Evolutionary conservation across 2,888 invertebrate species (phyloP), one percentile per base, ranked within the genome.

Genomic region (Drosophila atroscutellata): DNA sequence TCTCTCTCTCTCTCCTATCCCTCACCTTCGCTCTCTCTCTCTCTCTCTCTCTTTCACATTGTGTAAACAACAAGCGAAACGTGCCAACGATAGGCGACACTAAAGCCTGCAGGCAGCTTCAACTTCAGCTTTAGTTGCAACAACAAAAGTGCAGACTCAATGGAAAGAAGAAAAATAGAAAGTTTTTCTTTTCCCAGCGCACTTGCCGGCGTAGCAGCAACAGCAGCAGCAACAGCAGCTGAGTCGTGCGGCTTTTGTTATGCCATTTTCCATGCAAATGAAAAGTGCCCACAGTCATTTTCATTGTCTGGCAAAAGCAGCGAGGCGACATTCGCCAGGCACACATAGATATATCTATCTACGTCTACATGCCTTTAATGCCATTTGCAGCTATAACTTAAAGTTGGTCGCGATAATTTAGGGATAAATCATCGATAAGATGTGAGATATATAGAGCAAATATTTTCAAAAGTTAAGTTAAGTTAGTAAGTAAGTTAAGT

Each of bases 251-350:
- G 72, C 77, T 84, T 81, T 84, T 84, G 84, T 86, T 80, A 75
- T 72, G 73, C 72, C 73, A 82, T 81, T 81, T 82, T 75, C 47
- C 80, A 86, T 86, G 86, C 81, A 86, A 86, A 83, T 86, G 84
- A 75, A 82, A 84, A 80, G 60, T 65, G 77, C 82, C 63, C 24
- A 54, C 51, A 69, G 77, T 75, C 67, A 34, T 72, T 73, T 80
- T 57, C 70, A 65, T 63, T 73, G 65, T 73, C 45, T 61, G 66
- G 18, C 39, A 34, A 61, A 57, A 24, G 18, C 30, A 32, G 20
- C 30, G 18, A 57, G 28, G 15, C 30, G 9, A 59, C n/a, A 24
- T 47, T 58, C n/a, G 15, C 37, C 49, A 26, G 18, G n/a, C 42
- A 54, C 32, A 52, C 32, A 55, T n/a, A 32, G 26, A 11, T n/a